Conservation (phyloP, 2,888 invertebrate genomes). For the Chymomyza fuscimana region DNA sequence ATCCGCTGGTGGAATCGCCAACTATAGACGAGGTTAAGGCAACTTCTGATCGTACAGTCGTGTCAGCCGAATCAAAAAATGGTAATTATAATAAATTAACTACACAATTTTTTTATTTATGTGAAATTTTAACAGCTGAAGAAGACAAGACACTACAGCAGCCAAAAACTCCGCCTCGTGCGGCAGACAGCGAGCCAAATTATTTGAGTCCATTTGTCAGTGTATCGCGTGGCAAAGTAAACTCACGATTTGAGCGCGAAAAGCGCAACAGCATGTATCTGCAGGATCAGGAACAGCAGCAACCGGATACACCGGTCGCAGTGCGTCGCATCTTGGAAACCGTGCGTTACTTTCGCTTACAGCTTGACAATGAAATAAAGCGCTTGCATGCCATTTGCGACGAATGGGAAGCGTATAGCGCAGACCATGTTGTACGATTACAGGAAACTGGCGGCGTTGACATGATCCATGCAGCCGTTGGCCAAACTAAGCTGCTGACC, state of each 20-base stretch:
- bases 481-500: conserved; percentile 87
- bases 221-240: conserved; percentile 81
- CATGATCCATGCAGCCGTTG: conserved; percentile 85
- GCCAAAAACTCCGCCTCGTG: conserved; percentile 21
- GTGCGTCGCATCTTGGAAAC: conserved; percentile 64
- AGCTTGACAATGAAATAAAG: conserved; percentile 79
- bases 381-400: conserved; percentile 80
- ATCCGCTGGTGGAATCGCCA: conserved; percentile 16
- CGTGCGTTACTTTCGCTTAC: conserved; percentile 72
- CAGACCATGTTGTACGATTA: conserved; percentile 65
- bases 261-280: conserved; percentile 75
- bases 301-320: conserved; percentile 31
- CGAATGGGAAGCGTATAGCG: conserved; percentile 80
- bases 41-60: neutral
- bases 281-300: conserved; percentile 23
- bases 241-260: conserved; percentile 80
- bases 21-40: neutral
- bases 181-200: conserved; percentile 44
- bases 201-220: conserved; percentile 81
- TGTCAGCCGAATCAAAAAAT: neutral
- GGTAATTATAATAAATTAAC: neutral
- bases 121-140: conserved; percentile 9
- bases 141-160: conserved; percentile 12
- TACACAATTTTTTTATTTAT: neutral
- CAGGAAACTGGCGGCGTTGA: conserved; percentile 78